Conservation (phyloP, 37 sponge, comb jelly and placozoan species). For the Hormiphora californensis region DNA sequence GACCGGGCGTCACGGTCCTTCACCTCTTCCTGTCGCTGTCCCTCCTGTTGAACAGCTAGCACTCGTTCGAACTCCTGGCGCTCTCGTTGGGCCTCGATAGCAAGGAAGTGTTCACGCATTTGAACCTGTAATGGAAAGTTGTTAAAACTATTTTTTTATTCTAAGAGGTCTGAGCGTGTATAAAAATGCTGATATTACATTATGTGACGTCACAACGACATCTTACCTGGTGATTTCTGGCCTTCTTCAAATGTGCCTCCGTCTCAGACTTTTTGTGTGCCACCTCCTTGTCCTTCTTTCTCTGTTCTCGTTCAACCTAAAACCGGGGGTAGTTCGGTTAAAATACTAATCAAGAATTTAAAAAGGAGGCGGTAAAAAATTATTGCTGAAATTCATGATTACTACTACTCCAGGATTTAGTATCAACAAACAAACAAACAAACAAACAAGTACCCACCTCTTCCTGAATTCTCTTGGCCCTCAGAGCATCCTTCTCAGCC, state of each 20-base stretch:
- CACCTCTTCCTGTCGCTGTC: conserved; percentile 62
- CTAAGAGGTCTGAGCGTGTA: no score
- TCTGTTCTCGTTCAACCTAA: conserved; percentile 89
- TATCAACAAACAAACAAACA: neutral
- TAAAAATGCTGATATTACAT: neutral
- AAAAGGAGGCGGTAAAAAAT: neutral
- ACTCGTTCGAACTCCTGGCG: conserved; percentile 92
- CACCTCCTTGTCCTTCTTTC: conserved; percentile 84
- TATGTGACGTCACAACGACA: no score
- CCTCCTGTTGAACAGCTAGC: conserved; percentile 69
- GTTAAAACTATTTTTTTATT: no score
- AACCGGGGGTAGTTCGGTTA: neutral
- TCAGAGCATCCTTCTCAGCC: conserved; percentile 92
- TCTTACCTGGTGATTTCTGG: conserved; percentile 73
- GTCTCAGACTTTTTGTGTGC: conserved; percentile 83
- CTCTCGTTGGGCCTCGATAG: conserved; percentile 79
- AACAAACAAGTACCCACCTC: conserved; percentile 41
- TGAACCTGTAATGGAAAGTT: conserved; percentile 1
- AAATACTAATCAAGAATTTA: neutral
- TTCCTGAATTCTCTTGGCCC: conserved; percentile 93
- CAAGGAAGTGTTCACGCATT: conserved; percentile 86
- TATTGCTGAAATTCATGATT: no score
- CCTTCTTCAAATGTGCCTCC: conserved; percentile 66
- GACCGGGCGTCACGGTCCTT: conserved; percentile 36
- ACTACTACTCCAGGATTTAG: neutral